Evolutionary conservation across 2,888 invertebrate species (phyloP), one percentile per base, ranked within the genome.

Genomic region (Seira musarum): DNA sequence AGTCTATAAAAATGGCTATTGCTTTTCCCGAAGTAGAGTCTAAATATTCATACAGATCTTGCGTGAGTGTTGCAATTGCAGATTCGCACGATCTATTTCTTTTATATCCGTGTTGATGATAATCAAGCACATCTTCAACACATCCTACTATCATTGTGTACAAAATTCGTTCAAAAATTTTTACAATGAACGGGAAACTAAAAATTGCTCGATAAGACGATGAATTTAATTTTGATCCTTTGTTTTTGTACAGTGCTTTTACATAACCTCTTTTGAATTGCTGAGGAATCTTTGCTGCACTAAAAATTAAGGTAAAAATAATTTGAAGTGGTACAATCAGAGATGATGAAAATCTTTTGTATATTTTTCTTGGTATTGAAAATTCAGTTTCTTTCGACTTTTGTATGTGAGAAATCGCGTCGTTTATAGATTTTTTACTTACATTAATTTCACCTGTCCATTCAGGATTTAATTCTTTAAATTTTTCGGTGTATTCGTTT

Each of bases 81-180:
- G 80, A 73, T 3, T 74, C 66, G 64, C 80, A 81, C n/a, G 80
- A 82, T 19, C 78, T 49, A 5, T 21, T 8, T 8, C 1, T 1
- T 17, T 72, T 15, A 70, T 80, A 82, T 1, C 80, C 82, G 64
- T 80, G 80, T 35, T 82, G 82, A 0, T 67, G 17, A 17, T 25
- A 2, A 30, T 40, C 19, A 0, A 79, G 60, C 0, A 67, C 1
- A 1, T 24, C 1, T 1, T 35, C 15, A 1, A 70, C 30, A n/a
- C 15, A 10, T 13, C 1, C 2, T 3, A 60, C 13, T 35, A 82
- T 17, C 61, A 61, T 65, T 10, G 13, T 2, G 25, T 74, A 70
- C 1, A 75, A 25, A 10, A 82, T 60, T 30, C 35, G 17, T 53
- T 82, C 82, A 71, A 82, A 72, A 2, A 76, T 19, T 63, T 74